Evolutionary conservation across 2,797 vertebrate genomes (phyloP).

Genomic region (Coluber constrictor): DNA sequence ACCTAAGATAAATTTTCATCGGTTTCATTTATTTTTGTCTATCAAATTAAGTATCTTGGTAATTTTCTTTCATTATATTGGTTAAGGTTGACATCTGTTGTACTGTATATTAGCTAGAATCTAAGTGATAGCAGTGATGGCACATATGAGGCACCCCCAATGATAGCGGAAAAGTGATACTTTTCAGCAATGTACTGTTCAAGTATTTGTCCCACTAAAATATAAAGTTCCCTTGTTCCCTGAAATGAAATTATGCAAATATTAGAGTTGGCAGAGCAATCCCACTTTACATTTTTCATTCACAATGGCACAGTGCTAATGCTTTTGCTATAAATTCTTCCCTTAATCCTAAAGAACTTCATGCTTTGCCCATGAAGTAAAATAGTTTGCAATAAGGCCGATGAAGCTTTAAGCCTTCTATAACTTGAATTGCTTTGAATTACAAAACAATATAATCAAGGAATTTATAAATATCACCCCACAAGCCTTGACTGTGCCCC

Average conservation of each 20-base stretch:
- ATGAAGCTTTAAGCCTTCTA: constrained; percentile 7
- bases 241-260: not conserved
- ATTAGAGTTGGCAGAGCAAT: not conserved
- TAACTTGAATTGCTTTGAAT: constrained; percentile 20
- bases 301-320: not conserved
- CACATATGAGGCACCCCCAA: not conserved
- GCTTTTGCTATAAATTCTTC: not conserved
- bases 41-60: not conserved
- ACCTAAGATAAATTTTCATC: not conserved
- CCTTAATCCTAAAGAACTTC: not conserved
- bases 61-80: not conserved
- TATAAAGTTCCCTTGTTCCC: not conserved
- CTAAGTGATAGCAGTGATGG: not conserved
- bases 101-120: not conserved
- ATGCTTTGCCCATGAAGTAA: not conserved
- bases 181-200: not conserved
- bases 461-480: not conserved
- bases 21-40: not conserved
- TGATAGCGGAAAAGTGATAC: no score
- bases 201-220: not conserved
- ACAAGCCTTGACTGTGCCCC: not conserved
- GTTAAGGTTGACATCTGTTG: not conserved
- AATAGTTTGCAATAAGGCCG: constrained; percentile 35
- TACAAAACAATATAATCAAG: not conserved
- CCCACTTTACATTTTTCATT: not conserved